Evolutionary conservation across 2,113 vertebrate genomes (phyloP), one percentile per base, ranked within the genome.

Genomic region (Corythoichthys haematopterus): DNA sequence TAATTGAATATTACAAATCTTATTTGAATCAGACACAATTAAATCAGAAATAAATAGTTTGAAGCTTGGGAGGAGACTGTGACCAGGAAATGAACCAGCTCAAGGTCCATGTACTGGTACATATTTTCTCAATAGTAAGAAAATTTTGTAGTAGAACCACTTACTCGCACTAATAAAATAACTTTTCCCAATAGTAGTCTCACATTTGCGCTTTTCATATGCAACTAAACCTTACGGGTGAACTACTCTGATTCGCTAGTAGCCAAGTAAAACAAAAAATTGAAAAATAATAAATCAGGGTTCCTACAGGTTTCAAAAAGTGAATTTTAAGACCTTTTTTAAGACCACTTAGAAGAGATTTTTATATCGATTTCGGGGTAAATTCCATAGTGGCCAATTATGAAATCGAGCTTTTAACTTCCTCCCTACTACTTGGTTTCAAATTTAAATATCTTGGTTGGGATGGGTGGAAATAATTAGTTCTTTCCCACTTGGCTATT

Each of bases 11-110:
- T 65, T 51, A 20, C 7, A 10, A 6, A 64, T 53, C 68, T 4
- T 45, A 60, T 13, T 28, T 36, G 0, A 55, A 45, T 37, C 14
- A 33, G 35, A 51, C 6, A 55, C 1, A 69, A 50, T 53, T 33
- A 65, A 16, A 72, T 15, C 16, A 65, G 50, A 43, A 60, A 58
- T 4, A 35, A 60, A 60, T 52, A 65, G 4, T 35, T 48, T 53
- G 56, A 65, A 50, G 16, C 33, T 38, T 62, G 43, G 38, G 46
- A 11, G 38, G 33, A n/a, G 64, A 69, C 16, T 65, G 35, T 2
- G 28, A 35, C 12, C 16, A 2, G 20, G 28, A 55, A 55, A 55
- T 55, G 28, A 55, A 55, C 28, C 10, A 8, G 40, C 3, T 43
- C 40, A 43, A 43, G 40, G 40, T 43, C 40, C 40, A 43, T 3